Conservation (phyloP, 2,797 vertebrate genomes). For the Neopelma chrysocephalum region DNA sequence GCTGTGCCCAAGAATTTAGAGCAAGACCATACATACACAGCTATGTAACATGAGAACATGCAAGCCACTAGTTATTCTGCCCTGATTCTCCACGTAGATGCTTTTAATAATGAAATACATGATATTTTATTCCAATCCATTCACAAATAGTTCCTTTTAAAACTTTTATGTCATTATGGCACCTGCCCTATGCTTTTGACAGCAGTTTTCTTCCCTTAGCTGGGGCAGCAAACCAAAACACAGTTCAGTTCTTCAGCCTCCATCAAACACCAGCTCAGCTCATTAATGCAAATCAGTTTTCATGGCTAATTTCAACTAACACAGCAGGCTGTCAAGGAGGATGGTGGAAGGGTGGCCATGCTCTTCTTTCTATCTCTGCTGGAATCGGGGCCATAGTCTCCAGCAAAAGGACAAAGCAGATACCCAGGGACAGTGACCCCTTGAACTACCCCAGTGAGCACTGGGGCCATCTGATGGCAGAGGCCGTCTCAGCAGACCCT, state of each 20-base stretch:
- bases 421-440: neutral
- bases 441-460: neutral
- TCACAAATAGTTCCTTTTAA: neutral
- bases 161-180: neutral
- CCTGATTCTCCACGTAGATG: neutral
- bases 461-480: neutral
- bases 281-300: neutral
- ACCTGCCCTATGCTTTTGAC: neutral
- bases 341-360: neutral
- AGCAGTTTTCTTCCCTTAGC: neutral
- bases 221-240: fast-evolving
- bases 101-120: neutral
- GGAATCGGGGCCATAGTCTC: neutral
- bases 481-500: neutral
- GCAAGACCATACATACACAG: neutral
- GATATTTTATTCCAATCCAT: neutral
- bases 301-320: neutral
- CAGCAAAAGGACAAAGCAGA: neutral
- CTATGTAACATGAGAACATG: neutral
- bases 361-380: neutral
- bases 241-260: neutral
- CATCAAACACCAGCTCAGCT: neutral
- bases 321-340: neutral
- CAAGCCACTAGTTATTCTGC: neutral
- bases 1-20: neutral